phyloP scores from a whole-genome alignment of 2,113 vertebrate genomes.

The Phalacrocorax pelagicus region DNA sequence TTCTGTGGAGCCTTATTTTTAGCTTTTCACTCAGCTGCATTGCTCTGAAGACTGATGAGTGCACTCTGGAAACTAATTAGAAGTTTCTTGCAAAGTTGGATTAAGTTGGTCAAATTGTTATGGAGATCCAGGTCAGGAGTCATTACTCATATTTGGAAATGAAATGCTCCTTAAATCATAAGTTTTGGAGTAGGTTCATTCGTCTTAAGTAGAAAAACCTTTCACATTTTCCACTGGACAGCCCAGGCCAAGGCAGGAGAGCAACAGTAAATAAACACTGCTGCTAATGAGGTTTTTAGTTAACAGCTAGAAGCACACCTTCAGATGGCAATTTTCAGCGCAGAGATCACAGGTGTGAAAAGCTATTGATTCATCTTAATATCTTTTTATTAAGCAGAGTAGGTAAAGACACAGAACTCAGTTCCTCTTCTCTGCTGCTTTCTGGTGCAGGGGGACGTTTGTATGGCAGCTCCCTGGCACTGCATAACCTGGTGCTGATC shows the following conservation, averaged over 20 bases:
- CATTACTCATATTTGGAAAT: not conserved
- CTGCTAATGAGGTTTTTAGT: not conserved
- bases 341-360: not conserved
- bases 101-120: not conserved
- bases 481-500: not conserved
- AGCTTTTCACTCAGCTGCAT: not conserved
- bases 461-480: not conserved
- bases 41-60: not conserved
- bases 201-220: not conserved
- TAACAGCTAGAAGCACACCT: not conserved
- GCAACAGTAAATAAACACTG: not conserved
- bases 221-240: not conserved
- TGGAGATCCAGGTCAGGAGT: not conserved
- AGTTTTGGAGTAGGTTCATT: not conserved
- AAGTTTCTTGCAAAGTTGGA: not conserved
- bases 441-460: rapidly evolving
- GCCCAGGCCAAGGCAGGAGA: not conserved
- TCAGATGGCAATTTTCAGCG: not conserved
- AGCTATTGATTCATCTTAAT: not conserved
- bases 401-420: not conserved
- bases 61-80: not conserved
- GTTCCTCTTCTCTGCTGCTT: not conserved
- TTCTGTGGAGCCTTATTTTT: not conserved
- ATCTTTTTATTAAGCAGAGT: not conserved
- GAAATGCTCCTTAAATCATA: not conserved